Base-by-base conservation (phyloP, 1,140 invertebrate species). In the Zaprionus vittiger region DNA sequence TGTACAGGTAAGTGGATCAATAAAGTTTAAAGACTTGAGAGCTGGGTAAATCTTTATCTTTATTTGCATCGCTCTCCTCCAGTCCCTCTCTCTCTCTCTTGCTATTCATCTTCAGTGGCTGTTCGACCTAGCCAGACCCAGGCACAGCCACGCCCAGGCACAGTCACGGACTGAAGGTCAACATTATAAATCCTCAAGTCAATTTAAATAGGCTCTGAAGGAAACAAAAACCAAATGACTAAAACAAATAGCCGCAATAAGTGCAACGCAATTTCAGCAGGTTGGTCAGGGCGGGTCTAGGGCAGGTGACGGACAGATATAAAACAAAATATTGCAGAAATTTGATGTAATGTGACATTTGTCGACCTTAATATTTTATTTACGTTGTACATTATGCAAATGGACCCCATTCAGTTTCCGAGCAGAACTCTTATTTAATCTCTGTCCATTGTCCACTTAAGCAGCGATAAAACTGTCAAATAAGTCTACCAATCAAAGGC, bases 241-340 rank as follows among this genome's bases (percentile, higher is more conserved):
- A 52, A 52, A 52, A 52, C 47, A 52, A 52, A 52, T 52, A 52
- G 47, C 47, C 47, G 47, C 47, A 52, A 52, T 52, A 52, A 52
- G 20, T 52, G 47, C 47, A 52, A 52, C 22, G 14, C 47, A 12
- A 52, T 52, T 11, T 22, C 1, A 52, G 20, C n/a, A 17, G 20
- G 9, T 52, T 17, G 17, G 2, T 24, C 24, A 24, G 24, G 17
- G 44, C 17, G 2, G 44, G 6, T 22, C 5, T 7, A 4, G 1
- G 20, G 20, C 7, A 17, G 20, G 9, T 52, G 47, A 4, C 4
- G 47, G 20, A 14, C 5, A 52, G 47, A 5, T 24, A 52, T 52
- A 52, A 52, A 52, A 52, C 47, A 11, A 20, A 7, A 52, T 22
- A 22, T 52, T 52, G 47, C 17, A 52, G 47, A 52, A 52, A 52